These are phyloP conservation scores for Aphyosemion australe DNA, from an alignment of 2,113 vertebrate species.

Conservation along the genomic window DNA sequence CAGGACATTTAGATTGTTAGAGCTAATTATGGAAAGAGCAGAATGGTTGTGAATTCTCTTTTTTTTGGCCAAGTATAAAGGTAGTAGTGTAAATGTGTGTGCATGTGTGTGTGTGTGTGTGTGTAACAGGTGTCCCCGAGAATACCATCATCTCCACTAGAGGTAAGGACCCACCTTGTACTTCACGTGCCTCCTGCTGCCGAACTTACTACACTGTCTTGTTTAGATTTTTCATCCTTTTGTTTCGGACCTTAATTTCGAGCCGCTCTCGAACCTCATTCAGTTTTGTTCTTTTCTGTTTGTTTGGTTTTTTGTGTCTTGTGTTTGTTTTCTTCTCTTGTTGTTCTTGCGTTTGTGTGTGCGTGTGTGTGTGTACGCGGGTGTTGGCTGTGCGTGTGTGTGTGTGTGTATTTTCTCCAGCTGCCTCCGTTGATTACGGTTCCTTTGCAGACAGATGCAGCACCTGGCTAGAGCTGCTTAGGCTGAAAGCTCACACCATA, in stretches of 20 bases:
- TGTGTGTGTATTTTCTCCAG: conserved; percentile 82
- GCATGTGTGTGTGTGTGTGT: conserved; percentile 69
- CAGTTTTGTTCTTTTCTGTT: conserved; percentile 82
- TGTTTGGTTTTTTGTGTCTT: conserved; percentile 43
- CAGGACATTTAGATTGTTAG: neutral
- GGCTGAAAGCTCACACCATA: conserved; percentile 99
- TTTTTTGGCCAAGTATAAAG: conserved; percentile 47
- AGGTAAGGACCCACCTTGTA: conserved; percentile 82
- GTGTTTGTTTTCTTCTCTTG: conserved; percentile 58
- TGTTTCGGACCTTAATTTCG: conserved; percentile 80
- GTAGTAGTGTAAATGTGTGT: conserved; percentile 67
- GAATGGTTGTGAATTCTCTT: neutral
- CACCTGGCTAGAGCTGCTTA: conserved; percentile 99
- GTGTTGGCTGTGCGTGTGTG: conserved; percentile 29
- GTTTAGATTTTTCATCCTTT: conserved; percentile 78
- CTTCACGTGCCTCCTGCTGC: conserved; percentile 29
- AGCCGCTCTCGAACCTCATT: conserved; percentile 86
- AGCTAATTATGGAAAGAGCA: neutral
- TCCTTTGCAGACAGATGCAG: conserved; percentile 99
- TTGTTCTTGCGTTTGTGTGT: conserved; percentile 81
- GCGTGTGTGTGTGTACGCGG: conserved; percentile 33
- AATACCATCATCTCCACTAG: conserved; percentile 82
- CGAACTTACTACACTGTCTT: conserved; percentile 66
- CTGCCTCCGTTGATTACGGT: conserved; percentile 99
- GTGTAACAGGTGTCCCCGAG: conserved; percentile 82